Conservation (phyloP, 2,797 vertebrate species). For the Enteromius radiatus region DNA sequence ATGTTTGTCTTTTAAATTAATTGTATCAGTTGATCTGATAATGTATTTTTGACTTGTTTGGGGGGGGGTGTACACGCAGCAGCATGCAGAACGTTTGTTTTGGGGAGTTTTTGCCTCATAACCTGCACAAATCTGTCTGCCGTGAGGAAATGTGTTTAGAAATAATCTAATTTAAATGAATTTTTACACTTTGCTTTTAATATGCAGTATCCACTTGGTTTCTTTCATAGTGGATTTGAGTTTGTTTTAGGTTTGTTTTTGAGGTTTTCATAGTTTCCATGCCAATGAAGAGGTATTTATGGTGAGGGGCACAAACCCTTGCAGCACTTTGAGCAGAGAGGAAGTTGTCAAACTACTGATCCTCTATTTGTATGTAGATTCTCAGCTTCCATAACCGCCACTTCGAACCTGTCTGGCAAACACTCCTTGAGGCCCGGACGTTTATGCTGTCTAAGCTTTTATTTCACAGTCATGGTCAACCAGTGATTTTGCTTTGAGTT, state of each 20-base stretch:
- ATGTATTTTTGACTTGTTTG: constrained; percentile 36
- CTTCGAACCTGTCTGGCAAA: constrained; percentile 52
- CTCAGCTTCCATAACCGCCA: constrained; percentile 30
- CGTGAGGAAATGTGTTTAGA: constrained; percentile 46
- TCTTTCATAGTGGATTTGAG: constrained; percentile 61
- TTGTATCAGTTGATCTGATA: constrained; percentile 83
- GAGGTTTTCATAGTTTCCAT: constrained; percentile 48
- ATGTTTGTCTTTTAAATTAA: constrained; percentile 64
- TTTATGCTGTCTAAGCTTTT: constrained; percentile 62
- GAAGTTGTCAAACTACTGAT: constrained; percentile 34
- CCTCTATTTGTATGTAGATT: constrained; percentile 17
- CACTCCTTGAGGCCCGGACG: constrained; percentile 30
- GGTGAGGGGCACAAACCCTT: constrained; percentile 6
- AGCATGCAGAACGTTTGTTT: constrained; percentile 34
- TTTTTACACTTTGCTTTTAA: constrained; percentile 58
- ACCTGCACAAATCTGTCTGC: constrained; percentile 52
- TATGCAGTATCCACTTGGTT: constrained; percentile 34
- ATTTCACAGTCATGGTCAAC: constrained; percentile 71
- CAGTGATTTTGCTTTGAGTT: constrained; percentile 70
- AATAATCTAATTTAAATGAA: constrained; percentile 36
- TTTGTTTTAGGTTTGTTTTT: constrained; percentile 51
- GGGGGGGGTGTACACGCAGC: constrained; percentile 25
- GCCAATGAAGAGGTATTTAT: constrained; percentile 62
- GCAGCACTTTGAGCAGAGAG: constrained; percentile 30
- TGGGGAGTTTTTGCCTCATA: constrained; percentile 35